Evolutionary conservation across 2,797 vertebrate genomes (phyloP).

Genomic region (Gambusia yucatana): DNA sequence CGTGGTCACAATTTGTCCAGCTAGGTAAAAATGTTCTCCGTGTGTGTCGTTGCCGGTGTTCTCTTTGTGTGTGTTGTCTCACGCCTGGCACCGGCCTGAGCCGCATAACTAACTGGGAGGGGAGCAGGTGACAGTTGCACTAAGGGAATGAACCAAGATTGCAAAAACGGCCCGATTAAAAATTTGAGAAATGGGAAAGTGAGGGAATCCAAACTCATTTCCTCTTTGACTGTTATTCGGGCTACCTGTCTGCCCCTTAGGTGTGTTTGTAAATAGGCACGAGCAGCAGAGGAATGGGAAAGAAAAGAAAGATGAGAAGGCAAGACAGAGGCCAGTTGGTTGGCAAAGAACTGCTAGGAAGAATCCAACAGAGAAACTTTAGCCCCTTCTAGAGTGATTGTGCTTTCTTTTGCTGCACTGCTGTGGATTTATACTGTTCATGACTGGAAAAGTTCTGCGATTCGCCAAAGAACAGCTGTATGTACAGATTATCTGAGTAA

Average conservation of each 20-base stretch:
- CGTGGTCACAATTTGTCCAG: slow-evolving; percentile 70
- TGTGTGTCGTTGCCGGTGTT: slow-evolving; percentile 36
- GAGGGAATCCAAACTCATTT: slow-evolving; percentile 79
- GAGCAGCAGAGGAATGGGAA: slow-evolving; percentile 46
- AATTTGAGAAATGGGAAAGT: slow-evolving; percentile 73
- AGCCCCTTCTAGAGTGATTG: slow-evolving; percentile 36
- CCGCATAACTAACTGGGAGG: slow-evolving; percentile 69
- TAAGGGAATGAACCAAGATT: slow-evolving; percentile 84
- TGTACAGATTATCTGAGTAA: background rate
- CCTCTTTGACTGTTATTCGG: slow-evolving; percentile 71
- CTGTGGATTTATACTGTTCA: background rate
- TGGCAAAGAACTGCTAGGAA: slow-evolving; percentile 68
- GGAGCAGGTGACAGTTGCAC: slow-evolving; percentile 84
- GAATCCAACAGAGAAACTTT: slow-evolving; percentile 61
- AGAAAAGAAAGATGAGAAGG: slow-evolving; percentile 37
- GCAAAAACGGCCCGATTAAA: slow-evolving; percentile 80
- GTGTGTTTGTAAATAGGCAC: slow-evolving; percentile 71
- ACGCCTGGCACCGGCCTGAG: slow-evolving; percentile 72
- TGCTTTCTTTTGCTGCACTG: slow-evolving; percentile 22
- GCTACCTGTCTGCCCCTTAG: slow-evolving; percentile 65
- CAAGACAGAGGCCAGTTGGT: slow-evolving; percentile 67
- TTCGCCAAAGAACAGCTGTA: background rate
- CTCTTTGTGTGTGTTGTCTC: slow-evolving; percentile 41
- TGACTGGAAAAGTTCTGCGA: background rate
- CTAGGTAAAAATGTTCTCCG: slow-evolving; percentile 60